A percentile compares a stretch with the other conserved stretches of the same genome.
Conservation (phyloP, 2,113 vertebrate species). For the Chrysemys picta region DNA sequence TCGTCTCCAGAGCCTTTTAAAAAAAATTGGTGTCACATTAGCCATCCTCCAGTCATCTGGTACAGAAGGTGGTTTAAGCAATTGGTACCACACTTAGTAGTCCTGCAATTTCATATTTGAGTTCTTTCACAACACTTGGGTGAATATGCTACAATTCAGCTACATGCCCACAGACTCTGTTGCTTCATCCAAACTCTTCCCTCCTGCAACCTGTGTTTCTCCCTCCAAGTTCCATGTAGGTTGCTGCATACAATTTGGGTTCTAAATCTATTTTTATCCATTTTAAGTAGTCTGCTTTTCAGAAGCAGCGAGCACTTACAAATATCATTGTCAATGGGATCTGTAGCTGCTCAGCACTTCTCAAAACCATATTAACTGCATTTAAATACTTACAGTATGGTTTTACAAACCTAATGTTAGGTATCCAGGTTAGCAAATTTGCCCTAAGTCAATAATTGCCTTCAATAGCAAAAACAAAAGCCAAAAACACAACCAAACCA, state of each 20-base stretch:
- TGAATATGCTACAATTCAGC: background rate
- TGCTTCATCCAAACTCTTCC: background rate
- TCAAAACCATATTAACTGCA: constrained; percentile 21
- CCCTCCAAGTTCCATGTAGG: background rate
- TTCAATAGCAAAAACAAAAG: background rate
- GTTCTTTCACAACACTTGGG: background rate
- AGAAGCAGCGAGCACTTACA: background rate
- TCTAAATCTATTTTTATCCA: background rate
- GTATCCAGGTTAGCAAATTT: constrained; percentile 2
- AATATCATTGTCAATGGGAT: background rate
- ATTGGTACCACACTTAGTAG: background rate
- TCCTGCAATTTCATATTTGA: background rate
- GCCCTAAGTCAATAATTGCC: constrained; percentile 28
- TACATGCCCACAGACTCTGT: background rate
- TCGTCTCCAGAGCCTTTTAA: background rate
- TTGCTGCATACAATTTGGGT: background rate
- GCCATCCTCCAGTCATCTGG: background rate
- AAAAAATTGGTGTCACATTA: background rate
- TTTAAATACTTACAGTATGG: constrained; percentile 34
- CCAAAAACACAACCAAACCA: background rate
- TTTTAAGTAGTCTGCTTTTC: background rate
- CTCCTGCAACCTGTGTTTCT: background rate
- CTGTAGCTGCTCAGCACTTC: constrained; percentile 2
- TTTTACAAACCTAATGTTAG: constrained; percentile 54
- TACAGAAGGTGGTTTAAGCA: background rate